Evolutionary conservation across 1,140 invertebrate species (phyloP), one percentile per base, ranked within the genome.

Genomic region (Drosophila grimshawi): DNA sequence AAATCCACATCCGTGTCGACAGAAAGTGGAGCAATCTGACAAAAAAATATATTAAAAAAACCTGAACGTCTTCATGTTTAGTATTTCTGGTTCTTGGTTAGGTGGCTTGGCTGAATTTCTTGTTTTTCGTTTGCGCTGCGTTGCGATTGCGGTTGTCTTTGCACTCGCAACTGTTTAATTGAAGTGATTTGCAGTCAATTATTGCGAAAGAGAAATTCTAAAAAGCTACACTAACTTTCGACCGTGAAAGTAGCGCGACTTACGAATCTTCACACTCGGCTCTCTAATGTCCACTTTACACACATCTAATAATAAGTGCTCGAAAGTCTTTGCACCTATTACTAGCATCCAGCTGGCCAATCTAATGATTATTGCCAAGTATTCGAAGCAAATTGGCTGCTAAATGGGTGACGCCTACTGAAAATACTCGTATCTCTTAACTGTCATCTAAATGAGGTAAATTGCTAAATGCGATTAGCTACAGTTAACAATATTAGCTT

Each of bases 131-230:
- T 67, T 73, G 19, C 19, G 19, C 45, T 51, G 53, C 56, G 59
- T 63, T 60, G 52, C 64, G 35, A 45, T 67, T 73, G 62, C 49
- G 39, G 66, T 65, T 60, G 63, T 68, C 49, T 60, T 69, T 52
- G 76, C 79, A 81, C 75, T 86, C 59, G 67, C 76, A 77, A 55
- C 70, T 89, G 62, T 67, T 85, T 89, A 88, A 88, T 88, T 89
- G 78, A 81, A 78, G 64, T 68, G 85, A 88, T 89, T 88, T 88
- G 60, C 79, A 76, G 85, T 89, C 85, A 88, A 85, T 89, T 88
- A 88, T 75, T 78, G 80, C 80, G 80, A 89, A 88, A 88, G 85
- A 88, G 85, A 89, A 88, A 88, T 88, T 88, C 85, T 88, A 72
- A 60, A 78, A 78, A 64, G 30, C 39, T 59, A 59, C 77, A 63